These are phyloP conservation scores for Sericinus montela DNA, from an alignment of 2,888 invertebrate genomes.

Conservation along the genomic window DNA sequence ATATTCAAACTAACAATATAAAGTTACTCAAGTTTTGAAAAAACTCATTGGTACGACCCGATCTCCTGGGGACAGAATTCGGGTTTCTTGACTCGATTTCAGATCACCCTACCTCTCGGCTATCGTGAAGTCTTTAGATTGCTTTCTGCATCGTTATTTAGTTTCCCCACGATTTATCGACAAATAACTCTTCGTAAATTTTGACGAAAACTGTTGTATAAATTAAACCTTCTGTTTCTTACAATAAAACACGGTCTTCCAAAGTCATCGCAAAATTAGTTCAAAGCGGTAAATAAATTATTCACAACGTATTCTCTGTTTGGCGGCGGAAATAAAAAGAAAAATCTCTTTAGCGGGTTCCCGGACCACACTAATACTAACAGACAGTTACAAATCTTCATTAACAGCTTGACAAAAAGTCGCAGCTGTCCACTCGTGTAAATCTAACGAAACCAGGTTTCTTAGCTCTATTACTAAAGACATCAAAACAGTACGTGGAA, in stretches of 20 bases:
- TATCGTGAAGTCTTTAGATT: too few species aligned
- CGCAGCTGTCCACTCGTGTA: conserved; percentile 52
- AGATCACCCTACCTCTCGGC: too few species aligned
- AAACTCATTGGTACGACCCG: too few species aligned
- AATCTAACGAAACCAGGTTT: conserved; percentile 47
- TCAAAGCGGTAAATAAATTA: conserved; percentile 61
- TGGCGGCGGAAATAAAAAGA: conserved; percentile 45
- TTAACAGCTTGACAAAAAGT: conserved; percentile 66
- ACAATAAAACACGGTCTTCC: conserved; percentile 33
- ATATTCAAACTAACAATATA: too few species aligned
- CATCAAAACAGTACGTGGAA: conserved; percentile 25
- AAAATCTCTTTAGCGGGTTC: conserved; percentile 44
- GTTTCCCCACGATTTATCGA: too few species aligned
- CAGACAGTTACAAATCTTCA: conserved; percentile 67
- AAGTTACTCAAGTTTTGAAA: too few species aligned
- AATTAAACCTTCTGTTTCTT: conserved; percentile 21
- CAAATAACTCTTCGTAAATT: too few species aligned
- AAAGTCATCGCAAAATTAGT: conserved; percentile 40
- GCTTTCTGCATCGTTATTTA: too few species aligned
- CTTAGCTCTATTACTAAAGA: conserved; percentile 28
- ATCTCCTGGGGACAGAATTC: too few species aligned
- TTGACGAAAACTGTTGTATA: background rate
- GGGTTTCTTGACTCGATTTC: too few species aligned
- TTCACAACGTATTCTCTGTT: conserved; percentile 42
- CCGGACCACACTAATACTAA: conserved; percentile 52